These are phyloP conservation scores for Leptatherina wallacei DNA, from an alignment of 2,797 vertebrate genomes.

Conservation along the genomic window DNA sequence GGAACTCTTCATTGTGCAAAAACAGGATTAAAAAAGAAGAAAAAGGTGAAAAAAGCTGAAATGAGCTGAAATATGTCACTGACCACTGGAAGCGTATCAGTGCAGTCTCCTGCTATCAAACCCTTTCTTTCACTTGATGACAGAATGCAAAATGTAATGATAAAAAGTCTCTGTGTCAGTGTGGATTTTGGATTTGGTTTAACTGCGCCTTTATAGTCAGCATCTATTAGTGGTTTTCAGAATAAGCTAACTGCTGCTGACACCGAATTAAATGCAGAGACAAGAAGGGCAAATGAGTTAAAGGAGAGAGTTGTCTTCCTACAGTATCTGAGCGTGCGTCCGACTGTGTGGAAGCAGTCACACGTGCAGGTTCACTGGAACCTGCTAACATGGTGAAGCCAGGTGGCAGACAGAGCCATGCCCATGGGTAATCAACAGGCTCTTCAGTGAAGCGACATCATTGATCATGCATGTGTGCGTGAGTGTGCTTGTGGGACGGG, in stretches of 20 bases:
- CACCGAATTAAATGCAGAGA: constrained; percentile 9
- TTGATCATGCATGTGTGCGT: constrained; percentile 18
- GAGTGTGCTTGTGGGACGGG: constrained; percentile 2
- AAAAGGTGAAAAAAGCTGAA: too few species aligned
- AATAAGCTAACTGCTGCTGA: not conserved
- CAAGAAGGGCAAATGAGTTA: constrained; percentile 23
- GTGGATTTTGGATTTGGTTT: not conserved
- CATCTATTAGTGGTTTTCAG: not conserved
- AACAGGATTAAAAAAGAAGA: not conserved
- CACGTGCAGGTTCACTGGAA: constrained; percentile 38
- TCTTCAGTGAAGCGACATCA: constrained; percentile 45
- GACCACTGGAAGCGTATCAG: not conserved
- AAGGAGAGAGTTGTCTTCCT: constrained; percentile 4
- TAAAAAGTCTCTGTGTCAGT: not conserved
- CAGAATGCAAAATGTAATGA: constrained; percentile 1
- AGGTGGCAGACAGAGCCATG: constrained; percentile 58
- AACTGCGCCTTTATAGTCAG: not conserved
- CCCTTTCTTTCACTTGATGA: constrained; percentile 1
- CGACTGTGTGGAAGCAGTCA: constrained; percentile 13
- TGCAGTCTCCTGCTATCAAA: not conserved
- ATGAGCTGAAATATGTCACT: too few species aligned
- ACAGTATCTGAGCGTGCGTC: not conserved
- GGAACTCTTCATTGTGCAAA: not conserved
- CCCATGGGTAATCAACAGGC: constrained; percentile 65
- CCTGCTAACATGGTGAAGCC: constrained; percentile 49